These are phyloP conservation scores for Pollicipes pollicipes DNA, from an alignment of 1,140 invertebrate species.

Conservation along the genomic window DNA sequence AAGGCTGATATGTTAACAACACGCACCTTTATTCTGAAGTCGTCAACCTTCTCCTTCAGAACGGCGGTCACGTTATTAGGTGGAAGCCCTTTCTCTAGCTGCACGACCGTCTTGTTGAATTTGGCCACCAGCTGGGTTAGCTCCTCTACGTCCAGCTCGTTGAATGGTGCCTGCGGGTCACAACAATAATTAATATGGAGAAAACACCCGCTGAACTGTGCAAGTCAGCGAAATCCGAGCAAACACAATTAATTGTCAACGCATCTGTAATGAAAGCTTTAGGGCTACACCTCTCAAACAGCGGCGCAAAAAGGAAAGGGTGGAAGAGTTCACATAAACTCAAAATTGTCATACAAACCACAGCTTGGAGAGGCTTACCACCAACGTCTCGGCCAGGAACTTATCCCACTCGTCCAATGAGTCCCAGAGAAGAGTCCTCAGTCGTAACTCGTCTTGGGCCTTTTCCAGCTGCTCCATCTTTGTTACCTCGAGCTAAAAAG, in stretches of 20 bases:
- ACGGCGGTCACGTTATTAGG: constrained; percentile 51
- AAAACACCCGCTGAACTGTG: no score
- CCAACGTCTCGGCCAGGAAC: background rate
- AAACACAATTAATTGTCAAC: no score
- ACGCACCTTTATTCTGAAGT: constrained; percentile 49
- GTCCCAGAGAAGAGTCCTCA: background rate
- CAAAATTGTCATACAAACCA: no score
- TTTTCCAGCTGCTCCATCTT: background rate
- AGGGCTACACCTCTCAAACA: no score
- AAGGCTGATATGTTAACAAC: no score
- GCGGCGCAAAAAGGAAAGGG: no score
- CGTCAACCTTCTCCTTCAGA: constrained; percentile 52
- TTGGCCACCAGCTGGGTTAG: background rate
- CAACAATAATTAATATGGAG: no score
- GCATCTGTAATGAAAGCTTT: no score
- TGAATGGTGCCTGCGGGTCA: background rate
- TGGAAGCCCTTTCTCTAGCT: constrained; percentile 33
- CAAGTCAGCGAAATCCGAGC: no score
- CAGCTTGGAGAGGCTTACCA: no score
- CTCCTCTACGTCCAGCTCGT: background rate
- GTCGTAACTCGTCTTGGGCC: background rate
- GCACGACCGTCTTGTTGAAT: constrained; percentile 22
- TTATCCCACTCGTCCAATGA: background rate
- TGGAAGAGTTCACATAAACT: no score
- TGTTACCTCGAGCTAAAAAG: background rate